phyloP scores from a whole-genome alignment of 2,888 invertebrate genomes.

The Andrena fulva region DNA sequence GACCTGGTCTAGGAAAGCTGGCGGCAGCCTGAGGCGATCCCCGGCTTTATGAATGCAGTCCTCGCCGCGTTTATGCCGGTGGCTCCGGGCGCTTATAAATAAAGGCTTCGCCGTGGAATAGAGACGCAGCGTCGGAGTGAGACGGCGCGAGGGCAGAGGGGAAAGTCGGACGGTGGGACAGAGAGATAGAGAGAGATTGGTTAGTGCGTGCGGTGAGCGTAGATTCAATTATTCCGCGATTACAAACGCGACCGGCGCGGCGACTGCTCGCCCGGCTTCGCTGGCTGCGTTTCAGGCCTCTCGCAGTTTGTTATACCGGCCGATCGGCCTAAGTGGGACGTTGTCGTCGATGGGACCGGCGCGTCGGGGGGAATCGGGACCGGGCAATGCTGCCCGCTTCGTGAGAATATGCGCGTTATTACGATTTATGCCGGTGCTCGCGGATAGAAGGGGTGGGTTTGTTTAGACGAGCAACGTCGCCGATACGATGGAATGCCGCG shows the following conservation, averaged over 20 bases:
- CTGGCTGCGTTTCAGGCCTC: slow-evolving; percentile 48
- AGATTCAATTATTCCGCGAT: slow-evolving; percentile 84
- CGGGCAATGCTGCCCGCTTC: slow-evolving; percentile 29
- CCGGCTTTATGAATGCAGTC: slow-evolving; percentile 81
- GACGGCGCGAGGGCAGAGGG: slow-evolving; percentile 41
- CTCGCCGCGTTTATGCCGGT: slow-evolving; percentile 79
- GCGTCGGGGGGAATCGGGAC: not conserved
- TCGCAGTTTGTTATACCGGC: slow-evolving; percentile 64
- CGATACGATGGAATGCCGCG: slow-evolving; percentile 31
- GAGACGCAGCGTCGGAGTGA: slow-evolving; percentile 29
- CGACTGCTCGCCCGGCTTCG: slow-evolving; percentile 56
- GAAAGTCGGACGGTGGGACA: slow-evolving; percentile 36
- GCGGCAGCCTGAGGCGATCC: slow-evolving; percentile 51
- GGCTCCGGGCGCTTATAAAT: slow-evolving; percentile 82
- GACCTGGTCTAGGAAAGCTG: slow-evolving; percentile 70
- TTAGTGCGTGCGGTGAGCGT: slow-evolving; percentile 63
- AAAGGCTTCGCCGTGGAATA: slow-evolving; percentile 70
- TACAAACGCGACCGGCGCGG: slow-evolving; percentile 74
- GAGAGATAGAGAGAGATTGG: slow-evolving; percentile 23
- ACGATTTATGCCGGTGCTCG: slow-evolving; percentile 17
- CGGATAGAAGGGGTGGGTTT: slow-evolving; percentile 2
- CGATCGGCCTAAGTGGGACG: slow-evolving; percentile 63
- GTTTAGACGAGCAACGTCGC: slow-evolving; percentile 14
- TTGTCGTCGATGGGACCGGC: slow-evolving; percentile 30
- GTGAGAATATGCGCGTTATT: slow-evolving; percentile 57